A percentile compares a stretch with the other conserved stretches of the same genome.
These are phyloP conservation scores for Sceloporus tristichus DNA, from an alignment of 2,113 vertebrate genomes.

Conservation along the genomic window DNA sequence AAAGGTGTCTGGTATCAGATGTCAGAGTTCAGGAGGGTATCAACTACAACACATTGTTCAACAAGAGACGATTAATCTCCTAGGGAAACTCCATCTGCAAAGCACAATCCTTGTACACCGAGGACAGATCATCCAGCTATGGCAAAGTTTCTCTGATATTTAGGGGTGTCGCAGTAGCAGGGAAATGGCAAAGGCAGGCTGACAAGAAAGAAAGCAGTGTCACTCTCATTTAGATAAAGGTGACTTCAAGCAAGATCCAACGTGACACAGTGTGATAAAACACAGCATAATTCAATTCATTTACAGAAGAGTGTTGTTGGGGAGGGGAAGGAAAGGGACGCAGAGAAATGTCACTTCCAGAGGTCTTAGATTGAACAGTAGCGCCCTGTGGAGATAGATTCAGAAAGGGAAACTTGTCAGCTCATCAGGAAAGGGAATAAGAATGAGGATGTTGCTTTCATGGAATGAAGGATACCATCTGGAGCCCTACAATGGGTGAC, in stretches of 20 bases:
- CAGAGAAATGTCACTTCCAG: not conserved
- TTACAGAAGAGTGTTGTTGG: not conserved
- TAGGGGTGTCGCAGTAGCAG: fast-evolving
- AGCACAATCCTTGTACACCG: not conserved
- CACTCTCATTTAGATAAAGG: constrained; percentile 6
- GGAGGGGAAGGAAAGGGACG: not conserved
- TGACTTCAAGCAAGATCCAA: not conserved
- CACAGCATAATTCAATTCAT: not conserved
- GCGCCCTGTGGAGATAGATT: not conserved
- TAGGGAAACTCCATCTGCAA: constrained; percentile 21
- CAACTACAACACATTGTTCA: constrained; percentile 52
- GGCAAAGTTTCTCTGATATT: not conserved
- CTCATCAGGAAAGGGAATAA: not conserved
- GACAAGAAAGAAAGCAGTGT: constrained; percentile 10
- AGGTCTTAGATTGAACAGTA: fast-evolving
- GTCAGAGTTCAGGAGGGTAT: constrained; percentile 69
- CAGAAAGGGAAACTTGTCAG: not conserved
- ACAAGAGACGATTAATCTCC: constrained; percentile 61
- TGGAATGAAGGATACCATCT: not conserved
- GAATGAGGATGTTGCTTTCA: not conserved
- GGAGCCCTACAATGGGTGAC: not conserved
- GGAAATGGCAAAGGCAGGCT: constrained; percentile 15
- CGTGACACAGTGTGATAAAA: not conserved
- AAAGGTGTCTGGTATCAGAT: constrained; percentile 57
- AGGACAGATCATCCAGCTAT: fast-evolving